phyloP scores from a whole-genome alignment of 1,140 invertebrate genomes.

The Pentalonia nigronervosa region DNA sequence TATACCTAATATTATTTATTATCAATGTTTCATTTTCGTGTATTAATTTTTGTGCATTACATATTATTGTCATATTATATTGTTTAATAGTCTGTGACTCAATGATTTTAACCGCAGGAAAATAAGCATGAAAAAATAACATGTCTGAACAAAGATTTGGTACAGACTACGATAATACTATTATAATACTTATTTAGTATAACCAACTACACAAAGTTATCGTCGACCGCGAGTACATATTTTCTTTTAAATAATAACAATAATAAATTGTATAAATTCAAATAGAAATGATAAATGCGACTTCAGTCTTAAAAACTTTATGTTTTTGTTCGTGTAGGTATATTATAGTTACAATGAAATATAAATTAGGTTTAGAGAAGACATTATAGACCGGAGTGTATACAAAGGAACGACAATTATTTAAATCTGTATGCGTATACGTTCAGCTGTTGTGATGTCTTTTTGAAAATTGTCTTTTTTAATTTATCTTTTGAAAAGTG shows the following conservation, averaged over 20 bases:
- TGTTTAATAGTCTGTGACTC: background rate
- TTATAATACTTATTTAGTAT: background rate
- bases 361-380: constrained; percentile 43
- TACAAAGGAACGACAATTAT: constrained; percentile 39
- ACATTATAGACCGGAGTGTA: background rate
- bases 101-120: background rate
- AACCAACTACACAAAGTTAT: background rate
- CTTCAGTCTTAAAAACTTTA: constrained; percentile 29
- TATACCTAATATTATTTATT: background rate
- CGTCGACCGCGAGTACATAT: background rate
- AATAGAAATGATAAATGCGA: constrained; percentile 38
- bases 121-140: background rate
- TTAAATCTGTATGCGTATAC: constrained; percentile 23
- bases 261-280: constrained; percentile 39
- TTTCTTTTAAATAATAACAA: constrained; percentile 40
- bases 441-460: constrained; percentile 30
- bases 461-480: constrained; percentile 42
- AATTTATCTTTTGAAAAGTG: constrained; percentile 33
- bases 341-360: constrained; percentile 35
- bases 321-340: constrained; percentile 7
- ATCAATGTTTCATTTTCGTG: background rate
- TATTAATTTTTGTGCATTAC: background rate
- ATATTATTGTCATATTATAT: background rate
- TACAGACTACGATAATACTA: background rate
- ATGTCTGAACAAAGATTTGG: background rate